Conservation (phyloP, 2,888 invertebrate species). For the Synergus umbraculus region DNA sequence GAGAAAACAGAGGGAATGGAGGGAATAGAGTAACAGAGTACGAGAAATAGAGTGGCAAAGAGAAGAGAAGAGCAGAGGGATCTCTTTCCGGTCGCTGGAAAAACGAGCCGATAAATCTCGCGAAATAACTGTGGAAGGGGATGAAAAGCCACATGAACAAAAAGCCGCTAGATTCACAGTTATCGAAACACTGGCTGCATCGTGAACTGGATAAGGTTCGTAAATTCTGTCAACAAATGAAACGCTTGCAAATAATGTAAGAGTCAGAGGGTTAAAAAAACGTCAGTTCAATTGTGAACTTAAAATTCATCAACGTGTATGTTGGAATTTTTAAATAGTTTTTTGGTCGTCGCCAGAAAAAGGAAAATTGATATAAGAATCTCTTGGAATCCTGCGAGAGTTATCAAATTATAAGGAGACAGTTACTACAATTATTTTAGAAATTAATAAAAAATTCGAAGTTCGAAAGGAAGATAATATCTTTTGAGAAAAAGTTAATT, state of each 20-base stretch:
- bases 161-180: not conserved
- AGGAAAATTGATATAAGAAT: too few relatives aligned
- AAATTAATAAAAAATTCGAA: not conserved
- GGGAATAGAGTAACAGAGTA: conserved; percentile 2
- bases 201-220: not conserved
- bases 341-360: too few relatives aligned
- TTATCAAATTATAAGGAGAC: too few relatives aligned
- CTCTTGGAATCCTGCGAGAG: too few relatives aligned
- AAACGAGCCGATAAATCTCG: conserved; percentile 43
- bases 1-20: conserved; percentile 1
- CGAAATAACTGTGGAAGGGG: conserved; percentile 22
- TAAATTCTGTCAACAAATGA: not conserved
- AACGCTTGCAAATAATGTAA: not conserved
- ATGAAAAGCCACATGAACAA: not conserved
- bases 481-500: too few relatives aligned
- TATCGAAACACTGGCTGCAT: not conserved
- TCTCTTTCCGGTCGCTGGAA: conserved; percentile 37
- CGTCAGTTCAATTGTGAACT: too few relatives aligned
- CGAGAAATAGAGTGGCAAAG: not conserved
- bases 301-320: too few relatives aligned
- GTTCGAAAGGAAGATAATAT: too few relatives aligned
- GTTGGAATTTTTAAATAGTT: too few relatives aligned
- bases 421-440: not conserved
- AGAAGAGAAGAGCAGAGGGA: not conserved
- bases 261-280: not conserved